phyloP scores from a whole-genome alignment of 2,888 invertebrate species.

The Zygothrica quintamaculata region DNA sequence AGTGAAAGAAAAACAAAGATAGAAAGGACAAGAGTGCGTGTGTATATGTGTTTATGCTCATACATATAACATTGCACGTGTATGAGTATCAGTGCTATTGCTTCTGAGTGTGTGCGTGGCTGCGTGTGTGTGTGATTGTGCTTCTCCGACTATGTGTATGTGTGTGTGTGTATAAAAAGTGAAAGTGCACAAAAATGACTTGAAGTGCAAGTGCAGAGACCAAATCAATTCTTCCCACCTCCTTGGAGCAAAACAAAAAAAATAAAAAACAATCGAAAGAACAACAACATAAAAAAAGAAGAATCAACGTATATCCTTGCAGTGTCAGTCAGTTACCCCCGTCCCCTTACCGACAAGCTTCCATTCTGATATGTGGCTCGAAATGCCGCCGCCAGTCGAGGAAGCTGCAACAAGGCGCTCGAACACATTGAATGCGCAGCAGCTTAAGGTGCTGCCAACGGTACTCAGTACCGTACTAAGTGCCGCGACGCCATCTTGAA shows the following conservation, averaged over 20 bases:
- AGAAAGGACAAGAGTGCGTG: constrained; percentile 4
- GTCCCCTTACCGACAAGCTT: background rate
- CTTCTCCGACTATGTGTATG: constrained; percentile 11
- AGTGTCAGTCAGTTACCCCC: constrained; percentile 5
- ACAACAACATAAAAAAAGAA: constrained; percentile 1
- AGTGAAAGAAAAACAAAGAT: constrained; percentile 42
- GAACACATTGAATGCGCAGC: constrained; percentile 12
- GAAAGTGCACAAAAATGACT: constrained; percentile 75
- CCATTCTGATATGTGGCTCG: constrained; percentile 37
- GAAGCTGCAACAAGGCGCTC: constrained; percentile 28
- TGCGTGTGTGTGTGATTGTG: constrained; percentile 20
- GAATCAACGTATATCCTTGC: no score
- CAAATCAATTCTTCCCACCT: background rate
- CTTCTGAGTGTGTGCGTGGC: background rate
- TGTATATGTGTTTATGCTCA: background rate
- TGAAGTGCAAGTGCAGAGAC: constrained; percentile 68
- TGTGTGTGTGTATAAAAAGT: constrained; percentile 52
- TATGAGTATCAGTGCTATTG: background rate
- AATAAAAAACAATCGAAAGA: constrained; percentile 12
- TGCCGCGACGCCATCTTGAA: constrained; percentile 73
- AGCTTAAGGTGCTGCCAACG: constrained; percentile 34
- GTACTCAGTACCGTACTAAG: constrained; percentile 41
- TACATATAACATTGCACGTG: no score
- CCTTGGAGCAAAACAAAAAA: constrained; percentile 1
- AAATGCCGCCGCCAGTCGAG: constrained; percentile 49